Evolutionary conservation across 2,113 vertebrate genomes (phyloP).

Genomic region (Brachyhypopomus occidentalis): DNA sequence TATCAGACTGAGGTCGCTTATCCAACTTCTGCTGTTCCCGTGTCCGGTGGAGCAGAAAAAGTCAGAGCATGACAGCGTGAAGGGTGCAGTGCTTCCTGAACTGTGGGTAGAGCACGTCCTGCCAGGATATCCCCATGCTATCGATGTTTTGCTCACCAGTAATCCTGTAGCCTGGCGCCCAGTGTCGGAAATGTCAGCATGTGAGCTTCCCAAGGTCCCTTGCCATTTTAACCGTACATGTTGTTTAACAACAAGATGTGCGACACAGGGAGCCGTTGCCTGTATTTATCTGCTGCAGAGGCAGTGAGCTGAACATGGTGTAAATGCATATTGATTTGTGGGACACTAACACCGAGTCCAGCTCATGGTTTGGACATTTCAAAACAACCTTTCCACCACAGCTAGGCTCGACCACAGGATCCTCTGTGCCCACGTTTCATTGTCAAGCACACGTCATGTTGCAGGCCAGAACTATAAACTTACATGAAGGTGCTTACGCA

Average conservation of each 20-base stretch:
- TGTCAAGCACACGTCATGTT: neutral
- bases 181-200: conserved; percentile 38
- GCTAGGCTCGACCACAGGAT: neutral
- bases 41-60: conserved; percentile 31
- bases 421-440: neutral
- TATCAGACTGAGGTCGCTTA: neutral
- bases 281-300: neutral
- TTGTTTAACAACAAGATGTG: conserved; percentile 4
- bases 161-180: conserved; percentile 42
- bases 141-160: conserved; percentile 18
- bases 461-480: neutral
- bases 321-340: too few relatives aligned
- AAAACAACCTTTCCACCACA: neutral
- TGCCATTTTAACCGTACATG: conserved; percentile 16
- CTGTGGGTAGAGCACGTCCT: conserved; percentile 25
- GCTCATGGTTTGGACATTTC: conserved; percentile 3
- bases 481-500: neutral
- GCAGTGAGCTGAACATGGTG: too few relatives aligned
- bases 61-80: conserved; percentile 16
- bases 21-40: conserved; percentile 17
- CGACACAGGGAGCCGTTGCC: neutral
- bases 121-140: conserved; percentile 38
- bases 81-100: conserved; percentile 4
- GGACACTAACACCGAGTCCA: neutral
- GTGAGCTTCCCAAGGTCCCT: neutral